Evolutionary conservation across 2,113 vertebrate genomes (phyloP), one percentile per base, ranked within the genome.

Genomic region (Microtus pennsylvanicus): DNA sequence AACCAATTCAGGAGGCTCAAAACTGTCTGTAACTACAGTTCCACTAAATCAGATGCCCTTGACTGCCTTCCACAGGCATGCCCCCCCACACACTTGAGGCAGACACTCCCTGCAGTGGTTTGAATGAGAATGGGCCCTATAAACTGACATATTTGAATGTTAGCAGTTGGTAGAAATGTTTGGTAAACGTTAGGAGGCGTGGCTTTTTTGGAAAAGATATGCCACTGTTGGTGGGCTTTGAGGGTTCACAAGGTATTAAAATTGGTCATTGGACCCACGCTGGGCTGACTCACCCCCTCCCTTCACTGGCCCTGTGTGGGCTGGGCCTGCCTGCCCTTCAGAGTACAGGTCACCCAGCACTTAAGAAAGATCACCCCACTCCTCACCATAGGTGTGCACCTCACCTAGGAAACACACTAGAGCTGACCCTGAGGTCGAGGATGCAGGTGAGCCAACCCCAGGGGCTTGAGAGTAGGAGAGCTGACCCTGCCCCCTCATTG

Each of bases 201-300:
- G 52, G 17, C 3, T 7, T 61, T 82, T 5, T 63, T 83, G 81
- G 22, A 42, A 61, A 82, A 82, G 55, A 61, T 61, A 7, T 38
- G 19, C 35, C 50, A 81, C 50, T 55, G 33, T 52, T 16, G 78
- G 21, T 24, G 33, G 52, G 19, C 78, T 82, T 61, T 61, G 35
- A 61, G 12, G 35, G 38, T 82, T 82, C 55, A 38, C 30, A 61
- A 65, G 16, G 26, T 42, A 99, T 99, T 75, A 99, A 98, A 98
- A 97, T 99, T 97, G 99, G 67, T 7, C 67, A 70, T 70, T 70
- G 67, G 67, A 35, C 33, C 67, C 33, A 70, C 33, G 2, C 67
- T 70, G 30, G 7, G 67, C 14, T 70, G 5, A 70, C 30, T 16
- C 3, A 6, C 14, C 14, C 67, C 67, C 63, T 65, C 26, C 63